phyloP scores from a whole-genome alignment of 2,888 invertebrate genomes.

The Nomada lathburiana region DNA sequence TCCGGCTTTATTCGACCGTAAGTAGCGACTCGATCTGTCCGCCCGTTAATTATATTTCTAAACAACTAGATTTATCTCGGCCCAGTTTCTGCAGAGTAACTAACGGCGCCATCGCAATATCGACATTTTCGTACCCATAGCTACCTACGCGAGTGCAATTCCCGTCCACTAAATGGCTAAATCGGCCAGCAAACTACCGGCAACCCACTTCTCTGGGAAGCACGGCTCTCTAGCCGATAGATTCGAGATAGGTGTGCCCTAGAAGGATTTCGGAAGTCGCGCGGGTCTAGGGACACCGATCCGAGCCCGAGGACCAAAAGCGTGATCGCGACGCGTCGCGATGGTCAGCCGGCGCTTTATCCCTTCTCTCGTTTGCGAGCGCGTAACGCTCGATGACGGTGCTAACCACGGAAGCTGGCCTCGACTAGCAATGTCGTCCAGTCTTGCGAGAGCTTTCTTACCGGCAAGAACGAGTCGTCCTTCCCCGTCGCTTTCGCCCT shows the following conservation, averaged over 20 bases:
- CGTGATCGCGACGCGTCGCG: no score
- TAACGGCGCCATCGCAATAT: no score
- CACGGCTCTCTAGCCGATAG: constrained; percentile 3
- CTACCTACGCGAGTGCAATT: no score
- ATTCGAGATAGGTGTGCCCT: background rate
- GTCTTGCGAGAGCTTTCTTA: constrained; percentile 79
- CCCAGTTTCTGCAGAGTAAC: no score
- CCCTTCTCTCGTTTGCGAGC: constrained; percentile 54
- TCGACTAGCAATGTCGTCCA: constrained; percentile 80
- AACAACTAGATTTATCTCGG: no score
- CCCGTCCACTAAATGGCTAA: background rate
- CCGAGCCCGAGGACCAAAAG: background rate
- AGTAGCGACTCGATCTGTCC: background rate
- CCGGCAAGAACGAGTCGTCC: constrained; percentile 66
- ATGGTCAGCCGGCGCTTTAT: constrained; percentile 26
- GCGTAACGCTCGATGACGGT: constrained; percentile 49
- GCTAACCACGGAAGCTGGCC: constrained; percentile 79
- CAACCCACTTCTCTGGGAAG: constrained; percentile 5
- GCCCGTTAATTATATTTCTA: no score
- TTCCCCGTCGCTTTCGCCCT: background rate
- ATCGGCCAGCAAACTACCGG: constrained; percentile 23
- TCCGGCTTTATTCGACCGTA: background rate
- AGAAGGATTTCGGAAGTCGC: constrained; percentile 14
- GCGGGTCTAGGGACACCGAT: constrained; percentile 29
- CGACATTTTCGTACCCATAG: no score